A percentile compares a stretch with the other conserved stretches of the same genome.
phyloP scores from a whole-genome alignment of 2,113 vertebrate genomes.

The Plectropomus leopardus region DNA sequence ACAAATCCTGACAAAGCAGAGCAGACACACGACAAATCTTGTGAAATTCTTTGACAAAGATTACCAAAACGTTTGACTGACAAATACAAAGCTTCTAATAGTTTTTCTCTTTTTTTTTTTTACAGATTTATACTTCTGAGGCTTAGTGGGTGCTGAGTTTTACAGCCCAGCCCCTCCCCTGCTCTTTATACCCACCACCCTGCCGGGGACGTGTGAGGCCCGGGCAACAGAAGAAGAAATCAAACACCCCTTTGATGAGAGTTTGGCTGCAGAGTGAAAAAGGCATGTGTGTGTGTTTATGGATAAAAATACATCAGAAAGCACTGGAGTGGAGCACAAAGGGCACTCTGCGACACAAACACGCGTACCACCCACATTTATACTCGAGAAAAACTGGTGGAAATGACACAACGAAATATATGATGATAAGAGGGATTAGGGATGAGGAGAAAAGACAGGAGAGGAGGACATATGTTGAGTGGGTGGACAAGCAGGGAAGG shows the following conservation, averaged over 20 bases:
- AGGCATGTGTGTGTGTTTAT: conserved; percentile 57
- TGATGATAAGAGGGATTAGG: conserved; percentile 47
- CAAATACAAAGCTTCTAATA: conserved; percentile 59
- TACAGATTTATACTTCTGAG: conserved; percentile 55
- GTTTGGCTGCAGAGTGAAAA: conserved; percentile 72
- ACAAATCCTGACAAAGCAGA: conserved; percentile 39
- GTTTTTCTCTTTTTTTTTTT: background rate
- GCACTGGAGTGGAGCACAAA: conserved; percentile 61
- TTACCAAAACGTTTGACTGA: conserved; percentile 48
- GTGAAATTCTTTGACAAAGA: conserved; percentile 37
- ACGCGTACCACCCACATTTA: conserved; percentile 39
- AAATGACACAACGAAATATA: conserved; percentile 55
- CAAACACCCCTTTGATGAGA: conserved; percentile 77
- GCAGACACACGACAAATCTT: conserved; percentile 40
- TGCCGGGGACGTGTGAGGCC: conserved; percentile 61
- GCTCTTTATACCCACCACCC: conserved; percentile 50
- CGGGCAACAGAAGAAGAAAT: conserved; percentile 69
- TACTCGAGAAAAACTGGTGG: conserved; percentile 5
- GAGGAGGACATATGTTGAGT: conserved; percentile 81
- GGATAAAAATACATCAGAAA: conserved; percentile 78
- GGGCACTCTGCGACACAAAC: conserved; percentile 41
- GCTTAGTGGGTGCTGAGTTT: conserved; percentile 52
- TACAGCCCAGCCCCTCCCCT: conserved; percentile 63
- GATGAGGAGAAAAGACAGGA: conserved; percentile 38
- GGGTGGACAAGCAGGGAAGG: conserved; percentile 75